Evolutionary conservation across 1,140 invertebrate species (phyloP).

Genomic region (Caerostris extrusa): DNA sequence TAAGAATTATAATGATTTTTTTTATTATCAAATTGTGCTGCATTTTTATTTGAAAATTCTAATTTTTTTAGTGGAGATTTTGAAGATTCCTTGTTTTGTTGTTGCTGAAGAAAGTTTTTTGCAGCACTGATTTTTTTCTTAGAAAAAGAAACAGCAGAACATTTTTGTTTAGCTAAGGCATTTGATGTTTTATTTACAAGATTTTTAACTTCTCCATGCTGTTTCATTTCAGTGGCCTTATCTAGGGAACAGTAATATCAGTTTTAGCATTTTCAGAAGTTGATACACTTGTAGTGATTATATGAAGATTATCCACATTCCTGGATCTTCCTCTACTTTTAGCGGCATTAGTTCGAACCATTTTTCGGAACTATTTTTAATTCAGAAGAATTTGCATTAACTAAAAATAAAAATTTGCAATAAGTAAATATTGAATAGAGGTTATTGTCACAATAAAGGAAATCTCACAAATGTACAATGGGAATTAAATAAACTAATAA

Average conservation of each 20-base stretch:
- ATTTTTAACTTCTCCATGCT: not conserved
- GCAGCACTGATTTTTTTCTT: conserved; percentile 28
- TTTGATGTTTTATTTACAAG: conserved; percentile 5
- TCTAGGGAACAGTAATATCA: not conserved
- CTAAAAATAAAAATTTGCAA: too few relatives aligned
- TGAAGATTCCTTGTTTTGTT: not conserved
- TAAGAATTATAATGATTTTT: not conserved
- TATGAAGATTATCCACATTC: conserved; percentile 20
- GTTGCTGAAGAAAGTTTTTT: not conserved
- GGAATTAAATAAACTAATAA: too few relatives aligned
- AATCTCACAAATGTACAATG: too few relatives aligned
- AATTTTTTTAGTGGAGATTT: not conserved
- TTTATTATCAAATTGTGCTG: not conserved
- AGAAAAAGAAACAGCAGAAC: not conserved
- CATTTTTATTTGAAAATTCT: not conserved
- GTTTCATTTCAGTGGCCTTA: not conserved
- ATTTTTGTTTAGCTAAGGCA: not conserved
- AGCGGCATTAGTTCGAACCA: too few relatives aligned
- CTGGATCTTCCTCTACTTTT: conserved; percentile 18
- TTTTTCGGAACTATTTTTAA: too few relatives aligned
- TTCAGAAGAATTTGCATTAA: too few relatives aligned
- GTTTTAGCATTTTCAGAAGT: not conserved
- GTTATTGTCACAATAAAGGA: too few relatives aligned
- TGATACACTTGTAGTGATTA: not conserved
- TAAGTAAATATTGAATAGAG: too few relatives aligned